phyloP scores from a whole-genome alignment of 2,797 vertebrate species.

The Scyliorhinus canicula region DNA sequence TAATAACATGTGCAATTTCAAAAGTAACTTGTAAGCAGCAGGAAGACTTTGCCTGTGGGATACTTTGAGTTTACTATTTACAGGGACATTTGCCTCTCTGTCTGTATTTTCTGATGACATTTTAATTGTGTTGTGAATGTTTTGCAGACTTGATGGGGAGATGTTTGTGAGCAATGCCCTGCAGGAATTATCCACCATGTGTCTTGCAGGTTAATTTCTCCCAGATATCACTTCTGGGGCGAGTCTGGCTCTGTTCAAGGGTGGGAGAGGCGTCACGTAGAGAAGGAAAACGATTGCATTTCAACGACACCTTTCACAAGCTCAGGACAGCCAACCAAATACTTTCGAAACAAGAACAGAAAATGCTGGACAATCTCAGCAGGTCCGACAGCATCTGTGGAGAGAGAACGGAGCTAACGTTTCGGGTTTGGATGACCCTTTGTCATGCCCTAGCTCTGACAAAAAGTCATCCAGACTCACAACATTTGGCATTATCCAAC shows the following conservation, averaged over 20 bases:
- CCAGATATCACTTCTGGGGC: not conserved
- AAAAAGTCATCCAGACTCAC: too few relatives aligned
- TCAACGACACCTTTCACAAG: not conserved
- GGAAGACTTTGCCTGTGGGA: not conserved
- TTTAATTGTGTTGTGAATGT: not conserved
- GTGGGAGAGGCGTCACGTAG: not conserved
- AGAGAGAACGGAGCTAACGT: too few relatives aligned
- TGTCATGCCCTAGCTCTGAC: too few relatives aligned
- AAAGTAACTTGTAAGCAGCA: not conserved
- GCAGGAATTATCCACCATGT: not conserved
- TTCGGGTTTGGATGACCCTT: too few relatives aligned
- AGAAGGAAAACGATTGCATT: not conserved
- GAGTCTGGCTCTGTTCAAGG: not conserved
- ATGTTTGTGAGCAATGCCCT: not conserved
- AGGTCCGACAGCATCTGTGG: too few relatives aligned
- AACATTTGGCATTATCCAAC: too few relatives aligned
- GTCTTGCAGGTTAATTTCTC: not conserved
- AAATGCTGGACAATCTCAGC: too few relatives aligned
- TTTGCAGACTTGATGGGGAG: not conserved
- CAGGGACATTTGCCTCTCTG: not conserved
- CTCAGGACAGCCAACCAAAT: not conserved
- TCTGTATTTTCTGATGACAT: not conserved
- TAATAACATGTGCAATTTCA: not conserved
- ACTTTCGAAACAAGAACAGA: too few relatives aligned
- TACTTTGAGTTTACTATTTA: not conserved